Percentiles rank a stretch among this genome's conserved stretches.
Evolutionary conservation across 2,113 vertebrate genomes (phyloP).

Genomic region (Ovis canadensis): DNA sequence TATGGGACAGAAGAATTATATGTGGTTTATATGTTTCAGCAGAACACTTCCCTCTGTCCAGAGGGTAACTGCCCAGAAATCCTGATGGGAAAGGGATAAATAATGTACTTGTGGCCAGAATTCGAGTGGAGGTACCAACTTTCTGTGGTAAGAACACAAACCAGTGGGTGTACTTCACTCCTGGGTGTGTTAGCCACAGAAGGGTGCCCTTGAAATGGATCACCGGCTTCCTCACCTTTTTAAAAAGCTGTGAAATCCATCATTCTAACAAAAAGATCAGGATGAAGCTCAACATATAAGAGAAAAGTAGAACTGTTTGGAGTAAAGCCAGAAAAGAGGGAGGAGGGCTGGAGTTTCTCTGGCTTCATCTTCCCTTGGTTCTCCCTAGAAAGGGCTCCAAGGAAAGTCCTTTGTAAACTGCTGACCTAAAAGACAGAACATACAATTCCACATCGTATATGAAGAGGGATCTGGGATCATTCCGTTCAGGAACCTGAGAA

Average conservation of each 20-base stretch:
- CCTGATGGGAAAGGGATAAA: neutral
- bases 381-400: neutral
- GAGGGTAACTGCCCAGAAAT: neutral
- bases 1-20: neutral
- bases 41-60: neutral
- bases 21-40: neutral
- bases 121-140: neutral
- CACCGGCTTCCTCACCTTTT: neutral
- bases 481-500: neutral
- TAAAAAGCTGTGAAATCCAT: neutral
- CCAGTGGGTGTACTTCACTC: neutral
- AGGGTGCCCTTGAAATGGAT: neutral
- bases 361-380: neutral
- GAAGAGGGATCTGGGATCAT: neutral
- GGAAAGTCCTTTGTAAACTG: conserved; percentile 21
- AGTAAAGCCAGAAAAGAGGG: neutral
- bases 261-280: conserved; percentile 13
- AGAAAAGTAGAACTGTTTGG: neutral
- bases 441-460: neutral
- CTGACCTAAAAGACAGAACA: neutral
- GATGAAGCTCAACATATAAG: neutral
- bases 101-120: neutral
- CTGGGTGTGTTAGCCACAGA: neutral
- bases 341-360: neutral
- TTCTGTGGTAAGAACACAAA: neutral